Conservation (phyloP, 2,113 vertebrate genomes). For the Apteryx owenii region DNA sequence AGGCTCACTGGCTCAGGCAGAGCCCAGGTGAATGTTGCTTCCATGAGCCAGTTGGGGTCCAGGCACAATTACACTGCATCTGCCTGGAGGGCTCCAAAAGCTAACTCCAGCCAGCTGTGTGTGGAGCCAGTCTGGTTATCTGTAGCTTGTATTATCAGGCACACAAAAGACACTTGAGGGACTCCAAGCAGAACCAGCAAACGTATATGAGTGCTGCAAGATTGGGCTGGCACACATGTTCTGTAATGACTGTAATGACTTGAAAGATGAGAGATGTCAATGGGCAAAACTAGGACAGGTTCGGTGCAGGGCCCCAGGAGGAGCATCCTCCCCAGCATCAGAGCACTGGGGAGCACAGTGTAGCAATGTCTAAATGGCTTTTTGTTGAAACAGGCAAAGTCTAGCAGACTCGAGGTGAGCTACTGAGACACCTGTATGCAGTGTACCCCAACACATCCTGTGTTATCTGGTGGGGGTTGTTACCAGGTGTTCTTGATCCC, state of each 20-base stretch:
- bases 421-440: not conserved
- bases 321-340: not conserved
- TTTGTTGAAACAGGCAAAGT: not conserved
- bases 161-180: not conserved
- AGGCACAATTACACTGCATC: not conserved
- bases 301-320: not conserved
- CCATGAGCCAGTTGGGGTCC: not conserved
- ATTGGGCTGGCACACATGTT: not conserved
- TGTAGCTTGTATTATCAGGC: not conserved
- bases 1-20: not conserved
- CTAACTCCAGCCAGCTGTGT: not conserved
- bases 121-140: conserved; percentile 12
- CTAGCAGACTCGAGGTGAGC: not conserved
- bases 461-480: not conserved
- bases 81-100: conserved; percentile 14
- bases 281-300: conserved; percentile 3
- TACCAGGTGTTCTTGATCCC: not conserved
- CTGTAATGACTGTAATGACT: not conserved
- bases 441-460: not conserved
- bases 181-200: not conserved
- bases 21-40: conserved; percentile 38
- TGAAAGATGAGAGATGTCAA: not conserved
- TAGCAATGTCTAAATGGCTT: not conserved
- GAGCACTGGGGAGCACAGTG: not conserved
- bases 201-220: not conserved